A percentile compares a stretch with the other conserved stretches of the same genome.
Evolutionary conservation across 2,113 vertebrate genomes (phyloP).

Genomic region (Hystrix cristata): DNA sequence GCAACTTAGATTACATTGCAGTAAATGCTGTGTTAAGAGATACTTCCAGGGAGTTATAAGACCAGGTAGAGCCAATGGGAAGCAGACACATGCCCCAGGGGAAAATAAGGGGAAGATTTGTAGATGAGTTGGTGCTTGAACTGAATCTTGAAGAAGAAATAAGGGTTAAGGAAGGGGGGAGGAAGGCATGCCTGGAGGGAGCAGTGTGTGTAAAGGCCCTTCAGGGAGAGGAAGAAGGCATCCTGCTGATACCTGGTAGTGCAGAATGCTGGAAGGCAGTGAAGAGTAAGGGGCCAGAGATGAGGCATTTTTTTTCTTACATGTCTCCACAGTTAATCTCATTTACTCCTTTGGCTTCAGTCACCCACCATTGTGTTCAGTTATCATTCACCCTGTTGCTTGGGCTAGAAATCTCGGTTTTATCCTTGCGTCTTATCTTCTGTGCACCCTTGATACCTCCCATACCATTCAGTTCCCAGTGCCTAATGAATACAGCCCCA

Average conservation of each 20-base stretch:
- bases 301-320: neutral
- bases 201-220: neutral
- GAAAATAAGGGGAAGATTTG: neutral
- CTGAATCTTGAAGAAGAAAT: neutral
- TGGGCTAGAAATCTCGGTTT: neutral
- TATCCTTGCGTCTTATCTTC: neutral
- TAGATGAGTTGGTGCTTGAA: neutral
- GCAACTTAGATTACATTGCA: neutral
- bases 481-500: neutral
- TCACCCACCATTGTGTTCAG: no score
- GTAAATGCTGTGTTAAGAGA: neutral
- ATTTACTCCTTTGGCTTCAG: neutral
- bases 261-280: neutral
- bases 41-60: neutral
- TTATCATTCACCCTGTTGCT: neutral
- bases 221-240: neutral
- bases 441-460: neutral
- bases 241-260: neutral
- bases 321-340: neutral
- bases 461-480: neutral
- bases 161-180: neutral
- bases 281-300: neutral
- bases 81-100: neutral
- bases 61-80: neutral
- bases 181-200: neutral